Conservation (phyloP, 37 sponge, comb jelly and placozoan species). For the Oscarella lobularis region DNA sequence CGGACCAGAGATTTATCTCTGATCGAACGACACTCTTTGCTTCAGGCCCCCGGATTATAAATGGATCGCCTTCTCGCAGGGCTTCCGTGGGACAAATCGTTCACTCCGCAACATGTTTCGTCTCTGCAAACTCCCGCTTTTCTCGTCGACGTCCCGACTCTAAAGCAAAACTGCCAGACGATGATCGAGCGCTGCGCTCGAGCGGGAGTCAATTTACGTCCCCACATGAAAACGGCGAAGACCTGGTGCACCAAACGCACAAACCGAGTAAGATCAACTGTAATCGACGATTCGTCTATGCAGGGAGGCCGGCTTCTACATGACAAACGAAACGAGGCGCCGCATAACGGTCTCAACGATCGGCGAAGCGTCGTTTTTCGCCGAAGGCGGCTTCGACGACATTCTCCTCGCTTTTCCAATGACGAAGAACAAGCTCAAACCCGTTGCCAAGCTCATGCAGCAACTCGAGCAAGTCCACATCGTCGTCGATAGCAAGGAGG, state of each 20-base stretch:
- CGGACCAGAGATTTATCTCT: too few relatives aligned
- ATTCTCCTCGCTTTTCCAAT: constrained; percentile 1
- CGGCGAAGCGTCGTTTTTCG: constrained; percentile 6
- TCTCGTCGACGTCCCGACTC: not conserved
- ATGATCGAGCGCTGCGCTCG: not conserved
- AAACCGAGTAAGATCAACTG: too few relatives aligned
- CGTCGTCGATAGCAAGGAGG: not conserved
- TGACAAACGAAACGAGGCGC: not conserved
- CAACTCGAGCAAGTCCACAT: not conserved
- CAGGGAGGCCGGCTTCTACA: not conserved
- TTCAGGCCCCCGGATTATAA: too few relatives aligned
- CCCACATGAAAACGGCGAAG: constrained; percentile 5
- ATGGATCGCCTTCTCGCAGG: too few relatives aligned
- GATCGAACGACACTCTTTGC: too few relatives aligned
- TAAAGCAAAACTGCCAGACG: not conserved
- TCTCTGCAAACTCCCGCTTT: not conserved
- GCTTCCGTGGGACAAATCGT: not conserved
- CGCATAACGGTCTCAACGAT: not conserved
- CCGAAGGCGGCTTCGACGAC: constrained; percentile 5
- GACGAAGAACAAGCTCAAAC: not conserved
- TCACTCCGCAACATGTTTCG: not conserved
- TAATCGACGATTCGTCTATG: too few relatives aligned
- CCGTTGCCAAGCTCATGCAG: not conserved
- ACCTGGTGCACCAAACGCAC: too few relatives aligned
- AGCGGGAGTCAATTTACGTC: not conserved